These are phyloP conservation scores for Drosophila fulvimacula DNA, from an alignment of 2,888 invertebrate species.

Conservation along the genomic window DNA sequence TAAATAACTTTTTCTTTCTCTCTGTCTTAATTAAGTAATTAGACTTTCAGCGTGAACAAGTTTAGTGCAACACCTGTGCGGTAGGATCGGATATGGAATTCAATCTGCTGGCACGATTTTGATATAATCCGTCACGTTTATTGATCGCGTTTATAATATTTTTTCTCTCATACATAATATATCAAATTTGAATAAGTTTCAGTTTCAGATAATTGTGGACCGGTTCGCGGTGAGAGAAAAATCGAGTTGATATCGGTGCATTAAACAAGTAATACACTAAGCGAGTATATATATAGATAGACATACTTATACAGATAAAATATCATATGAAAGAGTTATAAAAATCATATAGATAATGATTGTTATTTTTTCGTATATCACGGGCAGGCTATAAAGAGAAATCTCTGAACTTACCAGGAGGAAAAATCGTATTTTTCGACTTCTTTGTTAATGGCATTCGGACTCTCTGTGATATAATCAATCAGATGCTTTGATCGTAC, in stretches of 20 bases:
- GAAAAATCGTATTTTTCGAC: conserved; percentile 46
- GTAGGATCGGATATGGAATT: conserved; percentile 19
- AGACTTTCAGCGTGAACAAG: conserved; percentile 26
- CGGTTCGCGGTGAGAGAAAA: conserved; percentile 36
- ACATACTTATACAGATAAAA: background rate
- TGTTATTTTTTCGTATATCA: background rate
- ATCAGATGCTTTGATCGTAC: conserved; percentile 33
- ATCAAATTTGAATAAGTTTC: conserved; percentile 17
- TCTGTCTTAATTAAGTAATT: conserved; percentile 27
- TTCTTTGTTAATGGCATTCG: conserved; percentile 47
- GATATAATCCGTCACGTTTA: conserved; percentile 13
- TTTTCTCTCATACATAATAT: background rate
- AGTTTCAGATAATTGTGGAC: conserved; percentile 17
- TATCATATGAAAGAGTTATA: background rate
- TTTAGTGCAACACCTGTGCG: conserved; percentile 58
- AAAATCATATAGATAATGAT: conserved; percentile 5
- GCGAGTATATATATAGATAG: conserved; percentile 5
- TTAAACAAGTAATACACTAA: background rate
- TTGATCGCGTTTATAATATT: background rate
- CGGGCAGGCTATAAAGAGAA: background rate
- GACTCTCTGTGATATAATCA: conserved; percentile 34
- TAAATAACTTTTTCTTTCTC: conserved; percentile 24
- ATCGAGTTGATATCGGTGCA: conserved; percentile 36
- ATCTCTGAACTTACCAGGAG: conserved; percentile 77
- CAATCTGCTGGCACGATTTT: background rate